A percentile compares a stretch with the other conserved stretches of the same genome.
phyloP scores from a whole-genome alignment of 1,140 invertebrate species.

The Vollenhovia emeryi region DNA sequence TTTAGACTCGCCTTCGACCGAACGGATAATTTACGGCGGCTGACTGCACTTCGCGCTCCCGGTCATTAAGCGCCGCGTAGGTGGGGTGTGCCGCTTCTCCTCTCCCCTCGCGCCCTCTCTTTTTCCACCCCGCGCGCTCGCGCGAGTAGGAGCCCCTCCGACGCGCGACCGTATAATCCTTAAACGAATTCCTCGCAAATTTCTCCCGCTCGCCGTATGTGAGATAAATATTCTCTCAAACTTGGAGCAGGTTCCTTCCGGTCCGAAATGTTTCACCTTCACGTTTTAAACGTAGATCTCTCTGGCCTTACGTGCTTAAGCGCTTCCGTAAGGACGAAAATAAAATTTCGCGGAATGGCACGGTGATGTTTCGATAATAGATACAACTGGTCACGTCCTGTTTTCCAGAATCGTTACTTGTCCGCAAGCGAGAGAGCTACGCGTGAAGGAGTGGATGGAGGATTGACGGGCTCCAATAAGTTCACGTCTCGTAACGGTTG shows the following conservation, averaged over 20 bases:
- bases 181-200: constrained; percentile 47
- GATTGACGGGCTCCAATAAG: too few species aligned
- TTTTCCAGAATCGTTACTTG: too few species aligned
- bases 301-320: background rate
- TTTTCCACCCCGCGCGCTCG: background rate
- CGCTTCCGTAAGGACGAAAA: background rate
- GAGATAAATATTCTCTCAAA: constrained; percentile 43
- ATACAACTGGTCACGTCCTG: background rate
- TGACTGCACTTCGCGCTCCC: constrained; percentile 51
- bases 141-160: background rate
- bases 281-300: constrained; percentile 11
- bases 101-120: background rate
- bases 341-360: background rate
- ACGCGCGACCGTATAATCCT: constrained; percentile 27
- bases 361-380: background rate
- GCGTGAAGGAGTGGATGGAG: too few species aligned
- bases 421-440: too few species aligned
- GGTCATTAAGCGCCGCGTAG: constrained; percentile 42
- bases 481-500: too few species aligned
- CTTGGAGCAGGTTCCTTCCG: background rate
- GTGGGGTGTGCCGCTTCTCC: background rate
- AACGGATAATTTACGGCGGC: constrained; percentile 53
- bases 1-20: constrained; percentile 56
- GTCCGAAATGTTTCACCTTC: constrained; percentile 11
- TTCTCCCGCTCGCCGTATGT: background rate